Percentiles rank a stretch among this genome's conserved stretches.
Evolutionary conservation across 1,140 invertebrate species (phyloP).

Genomic region (Phymastichus coffea): DNA sequence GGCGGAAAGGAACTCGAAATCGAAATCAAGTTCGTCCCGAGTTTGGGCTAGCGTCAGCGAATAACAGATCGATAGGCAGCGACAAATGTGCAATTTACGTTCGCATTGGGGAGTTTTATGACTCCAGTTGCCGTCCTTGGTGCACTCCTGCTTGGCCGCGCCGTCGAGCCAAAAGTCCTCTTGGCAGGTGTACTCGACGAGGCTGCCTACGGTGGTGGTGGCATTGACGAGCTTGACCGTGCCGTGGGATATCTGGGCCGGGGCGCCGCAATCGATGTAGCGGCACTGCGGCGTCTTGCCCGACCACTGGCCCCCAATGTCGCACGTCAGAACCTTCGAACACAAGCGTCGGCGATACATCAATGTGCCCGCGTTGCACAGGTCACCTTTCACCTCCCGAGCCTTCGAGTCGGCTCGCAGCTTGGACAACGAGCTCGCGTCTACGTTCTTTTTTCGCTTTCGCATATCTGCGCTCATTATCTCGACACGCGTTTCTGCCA

Average conservation of each 20-base stretch:
- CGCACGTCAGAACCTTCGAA: constrained; percentile 73
- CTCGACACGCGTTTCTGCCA: background rate
- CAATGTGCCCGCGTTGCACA: too few relatives aligned
- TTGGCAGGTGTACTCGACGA: constrained; percentile 76
- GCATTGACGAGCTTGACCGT: constrained; percentile 70
- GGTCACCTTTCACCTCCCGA: too few relatives aligned
- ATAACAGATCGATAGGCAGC: too few relatives aligned
- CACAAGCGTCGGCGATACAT: constrained; percentile 23
- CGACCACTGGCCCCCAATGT: constrained; percentile 79
- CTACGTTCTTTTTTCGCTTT: too few relatives aligned
- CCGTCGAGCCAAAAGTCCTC: constrained; percentile 81
- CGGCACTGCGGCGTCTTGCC: constrained; percentile 77
- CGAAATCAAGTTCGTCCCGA: too few relatives aligned
- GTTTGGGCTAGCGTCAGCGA: too few relatives aligned
- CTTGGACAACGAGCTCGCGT: too few relatives aligned
- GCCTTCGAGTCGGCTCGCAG: too few relatives aligned
- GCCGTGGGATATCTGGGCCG: constrained; percentile 76
- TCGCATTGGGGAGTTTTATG: constrained; percentile 80
- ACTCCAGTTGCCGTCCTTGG: constrained; percentile 84
- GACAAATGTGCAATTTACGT: constrained; percentile 66
- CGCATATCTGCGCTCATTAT: background rate
- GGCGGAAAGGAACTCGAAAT: background rate
- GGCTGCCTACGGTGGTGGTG: constrained; percentile 76
- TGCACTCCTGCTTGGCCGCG: constrained; percentile 70
- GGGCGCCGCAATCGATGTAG: constrained; percentile 86